Evolutionary conservation across 2,113 vertebrate genomes (phyloP), one percentile per base, ranked within the genome.

Genomic region (Ranitomeya imitator): DNA sequence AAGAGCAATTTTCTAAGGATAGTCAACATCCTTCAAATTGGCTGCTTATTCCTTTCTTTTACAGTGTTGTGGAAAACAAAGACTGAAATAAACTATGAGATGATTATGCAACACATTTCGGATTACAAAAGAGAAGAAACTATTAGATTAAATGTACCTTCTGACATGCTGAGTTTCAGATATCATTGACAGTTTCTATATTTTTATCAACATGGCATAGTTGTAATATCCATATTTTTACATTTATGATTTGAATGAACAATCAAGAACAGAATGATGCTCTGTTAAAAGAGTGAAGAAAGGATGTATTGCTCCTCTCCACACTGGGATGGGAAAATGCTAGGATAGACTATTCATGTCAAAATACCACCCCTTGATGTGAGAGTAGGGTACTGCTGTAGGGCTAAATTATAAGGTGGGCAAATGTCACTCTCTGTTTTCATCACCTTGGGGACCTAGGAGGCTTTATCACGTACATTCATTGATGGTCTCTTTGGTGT

Each of bases 121-220:
- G 18, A 52, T 51, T 76, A 76, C 45, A 74, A 74, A 19, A 45
- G 31, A 76, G 73, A 76, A 52, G 18, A 76, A 19, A 52, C 16
- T 76, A 76, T 76, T 76, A 76, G 73, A 76, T 76, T 19, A 76
- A 21, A 52, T 76, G 73, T 76, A 76, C 73, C 73, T 76, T 45
- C 73, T 52, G 73, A 76, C 45, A 76, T 76, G 73, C 73, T 76
- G 73, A 76, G 73, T 52, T 76, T 52, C 37, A 51, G 73, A 52
- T 45, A 76, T 76, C 73, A 76, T 15, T 76, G 45, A 19, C 73
- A 52, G 31, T 7, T 74, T 45, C 15, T 18, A 23, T 74, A 76
- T 76, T 76, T 76, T 52, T 45, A 76, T 76, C 73, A 76, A 76
- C 45, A 52, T 37, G 45, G 7, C 10, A 52, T 76, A 76, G 73